Base-by-base conservation (phyloP, 1,140 invertebrate genomes). In the Drosophila ironensis region DNA sequence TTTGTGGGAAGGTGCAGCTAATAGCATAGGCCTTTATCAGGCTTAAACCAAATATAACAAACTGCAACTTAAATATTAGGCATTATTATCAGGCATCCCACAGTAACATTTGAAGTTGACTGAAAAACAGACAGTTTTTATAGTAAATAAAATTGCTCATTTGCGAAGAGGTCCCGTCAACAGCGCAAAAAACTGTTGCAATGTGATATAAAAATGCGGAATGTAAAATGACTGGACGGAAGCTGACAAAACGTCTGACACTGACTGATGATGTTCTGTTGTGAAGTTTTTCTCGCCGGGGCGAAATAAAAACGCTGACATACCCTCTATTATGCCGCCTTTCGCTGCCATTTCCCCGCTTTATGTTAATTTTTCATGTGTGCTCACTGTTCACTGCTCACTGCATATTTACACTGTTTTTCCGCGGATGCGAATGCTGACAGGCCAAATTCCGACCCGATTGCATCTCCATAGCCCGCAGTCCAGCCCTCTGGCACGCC, bases 361-460 rank as follows among this genome's bases (percentile, higher is more conserved):
- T 80, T 78, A 78, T 84, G 77, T 84, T 82, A 82, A 82, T 82
- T 82, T 84, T 78, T 82, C 78, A 78, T 84, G 57, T 84, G 60
- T 63, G 56, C 46, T 67, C 30, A 42, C 59, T 47, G 38, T 47
- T 73, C 56, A 40, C 47, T 48, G 37, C 64, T 59, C 50, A n/a
- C n/a, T 40, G 46, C 60, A 59, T 82, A 82, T 82, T 84, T 82
- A 60, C 63, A 69, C 46, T 73, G 54, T 80, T 81, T 81, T 70
- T 59, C 33, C 8, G 4, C 33, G 8, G 11, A 16, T 61, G 22
- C 30, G 16, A 70, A 37, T 70, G 66, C 52, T 71, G 68, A 71
- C 68, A 71, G 68, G 25, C 46, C 9, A 17, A 70, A 70, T 27
- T 70, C 67, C n/a, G n/a, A 67, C 28, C 25, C 14, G 61, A 68